Evolutionary conservation across 30 jellyfish, hydroid and myxozoan genomes (phyloP).

Genomic region (Morbakka virulenta): DNA sequence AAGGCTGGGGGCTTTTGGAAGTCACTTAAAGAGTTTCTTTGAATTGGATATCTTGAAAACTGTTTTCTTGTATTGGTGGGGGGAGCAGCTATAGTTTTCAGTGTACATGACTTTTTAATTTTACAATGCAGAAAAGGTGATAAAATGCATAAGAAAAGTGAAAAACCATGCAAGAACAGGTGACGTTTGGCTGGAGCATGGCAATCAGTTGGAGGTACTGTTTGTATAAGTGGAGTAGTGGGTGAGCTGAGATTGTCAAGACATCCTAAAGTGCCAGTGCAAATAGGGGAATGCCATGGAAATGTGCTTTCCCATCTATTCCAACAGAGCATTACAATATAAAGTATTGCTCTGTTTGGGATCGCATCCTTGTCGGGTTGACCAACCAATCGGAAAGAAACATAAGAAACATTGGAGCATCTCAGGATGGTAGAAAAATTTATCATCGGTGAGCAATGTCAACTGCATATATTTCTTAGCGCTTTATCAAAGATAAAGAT

Average conservation of each 20-base stretch:
- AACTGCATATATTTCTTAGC: constrained; percentile 16
- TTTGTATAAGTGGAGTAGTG: too few relatives aligned
- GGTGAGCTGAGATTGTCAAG: constrained; percentile 41
- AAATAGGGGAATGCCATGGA: constrained; percentile 21
- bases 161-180: constrained; percentile 8
- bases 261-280: constrained; percentile 36
- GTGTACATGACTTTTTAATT: constrained; percentile 27
- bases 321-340: constrained; percentile 24
- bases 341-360: neutral
- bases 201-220: too few relatives aligned
- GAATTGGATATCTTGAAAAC: constrained; percentile 48
- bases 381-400: constrained; percentile 37
- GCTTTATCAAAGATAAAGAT: constrained; percentile 13
- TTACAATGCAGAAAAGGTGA: constrained; percentile 30
- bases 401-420: constrained; percentile 40
- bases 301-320: constrained; percentile 14
- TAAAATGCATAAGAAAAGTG: constrained; percentile 35
- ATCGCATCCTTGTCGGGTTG: constrained; percentile 28
- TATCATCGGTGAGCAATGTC: constrained; percentile 43
- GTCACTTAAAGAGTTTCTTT: constrained; percentile 35
- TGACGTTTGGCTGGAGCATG: constrained; percentile 3
- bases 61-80: constrained; percentile 35
- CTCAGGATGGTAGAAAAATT: constrained; percentile 22
- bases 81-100: constrained; percentile 41
- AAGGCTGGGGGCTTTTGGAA: constrained; percentile 41